These are phyloP conservation scores for Andricus quercusramuli DNA, from an alignment of 2,888 invertebrate species.

Conservation along the genomic window DNA sequence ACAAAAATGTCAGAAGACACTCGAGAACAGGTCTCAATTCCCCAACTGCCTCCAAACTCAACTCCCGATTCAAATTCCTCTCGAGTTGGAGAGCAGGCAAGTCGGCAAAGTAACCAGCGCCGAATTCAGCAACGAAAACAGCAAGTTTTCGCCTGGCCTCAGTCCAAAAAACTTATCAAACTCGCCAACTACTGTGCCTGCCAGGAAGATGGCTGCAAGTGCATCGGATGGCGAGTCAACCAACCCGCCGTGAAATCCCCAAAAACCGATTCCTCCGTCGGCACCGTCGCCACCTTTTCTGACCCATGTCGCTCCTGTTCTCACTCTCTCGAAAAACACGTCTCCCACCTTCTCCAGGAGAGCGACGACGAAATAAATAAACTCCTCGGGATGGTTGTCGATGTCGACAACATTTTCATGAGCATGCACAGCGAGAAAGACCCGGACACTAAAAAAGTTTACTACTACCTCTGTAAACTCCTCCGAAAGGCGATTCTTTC, in stretches of 20 bases:
- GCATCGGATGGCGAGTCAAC: constrained; percentile 95
- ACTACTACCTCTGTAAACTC: constrained; percentile 94
- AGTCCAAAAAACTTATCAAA: constrained; percentile 89
- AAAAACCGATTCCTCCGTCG: constrained; percentile 80
- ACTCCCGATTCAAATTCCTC: constrained; percentile 14
- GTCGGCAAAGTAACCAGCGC: constrained; percentile 79
- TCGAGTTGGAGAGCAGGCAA: constrained; percentile 30
- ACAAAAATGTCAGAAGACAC: constrained; percentile 19
- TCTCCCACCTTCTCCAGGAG: constrained; percentile 88
- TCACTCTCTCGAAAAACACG: constrained; percentile 90
- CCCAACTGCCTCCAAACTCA: constrained; percentile 5
- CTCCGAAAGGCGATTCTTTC: constrained; percentile 92
- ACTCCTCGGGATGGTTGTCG: constrained; percentile 93
- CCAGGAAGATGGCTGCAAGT: constrained; percentile 89
- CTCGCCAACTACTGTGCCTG: constrained; percentile 92
- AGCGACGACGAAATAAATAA: constrained; percentile 91
- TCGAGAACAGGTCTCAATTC: not conserved
- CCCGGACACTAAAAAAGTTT: constrained; percentile 94
- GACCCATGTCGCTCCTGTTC: constrained; percentile 93
- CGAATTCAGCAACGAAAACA: constrained; percentile 92
- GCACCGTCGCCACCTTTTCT: constrained; percentile 4
- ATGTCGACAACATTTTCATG: constrained; percentile 96
- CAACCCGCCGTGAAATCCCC: constrained; percentile 81
- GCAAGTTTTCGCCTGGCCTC: constrained; percentile 87
- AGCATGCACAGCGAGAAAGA: constrained; percentile 95